Base-by-base conservation (phyloP, 1,140 invertebrate species). In the Ooceraea biroi region DNA sequence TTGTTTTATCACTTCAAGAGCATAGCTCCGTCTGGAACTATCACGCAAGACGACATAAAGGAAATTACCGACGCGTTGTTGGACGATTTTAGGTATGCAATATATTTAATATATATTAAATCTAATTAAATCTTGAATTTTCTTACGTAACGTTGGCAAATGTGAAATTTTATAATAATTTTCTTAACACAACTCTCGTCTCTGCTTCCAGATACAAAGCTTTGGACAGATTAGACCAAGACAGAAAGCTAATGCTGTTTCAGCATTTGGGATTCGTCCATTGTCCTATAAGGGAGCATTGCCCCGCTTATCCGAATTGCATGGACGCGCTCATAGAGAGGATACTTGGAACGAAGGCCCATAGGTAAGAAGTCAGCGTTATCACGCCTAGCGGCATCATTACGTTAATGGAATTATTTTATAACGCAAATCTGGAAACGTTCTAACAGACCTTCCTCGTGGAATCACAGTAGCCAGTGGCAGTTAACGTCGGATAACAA, bases 201-300 rank as follows among this genome's bases (percentile, higher is more conserved):
- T 76, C 41, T n/a, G 25, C 22, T 22, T 89, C 74, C 78, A 97
- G 98, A 94, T 99, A 98, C 93, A 98, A 98, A 95, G 97, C 98
- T 90, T 95, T 99, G 90, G 98, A 99, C 93, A 95, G 98, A 85
- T 95, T 99, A 90, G 98, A 99, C 94, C 98, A 99, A 95, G 98
- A 99, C 91, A 95, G 99, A 85, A 98, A 98, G 91, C 94, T 99
- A 78, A 98, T 99, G 96, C 95, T 99, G 30, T 98, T 99, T 84
- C 98, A 99, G 92, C 98, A 99, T 94, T 95, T 99, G 36, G 98
- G 98, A 68, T 99, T 99, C 94, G 97, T 99, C 61, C 98, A 99
- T 94, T 98, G 98, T 94, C 98, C 98, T 14, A 98, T 98, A 91
- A 95, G 97, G 46, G 98, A 99, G 93, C 98, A 98, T 92, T 99